Evolutionary conservation across 2,797 vertebrate species (phyloP).

Genomic region (Acestrorhynchus altus): DNA sequence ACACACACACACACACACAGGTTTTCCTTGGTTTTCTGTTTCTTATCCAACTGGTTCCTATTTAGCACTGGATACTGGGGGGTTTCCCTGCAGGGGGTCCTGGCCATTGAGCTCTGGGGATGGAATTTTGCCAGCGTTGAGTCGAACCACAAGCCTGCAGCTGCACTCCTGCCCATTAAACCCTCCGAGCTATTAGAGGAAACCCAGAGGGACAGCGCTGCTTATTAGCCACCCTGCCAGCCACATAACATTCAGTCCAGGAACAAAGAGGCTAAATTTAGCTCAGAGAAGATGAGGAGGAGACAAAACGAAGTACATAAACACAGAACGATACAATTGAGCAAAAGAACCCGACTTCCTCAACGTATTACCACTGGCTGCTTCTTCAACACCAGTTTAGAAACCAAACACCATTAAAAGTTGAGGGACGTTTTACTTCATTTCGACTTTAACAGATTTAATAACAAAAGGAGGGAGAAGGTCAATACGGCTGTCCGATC

Average conservation of each 20-base stretch:
- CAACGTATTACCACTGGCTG: neutral
- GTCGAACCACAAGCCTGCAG: constrained; percentile 61
- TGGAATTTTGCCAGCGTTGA: constrained; percentile 64
- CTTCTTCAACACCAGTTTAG: neutral
- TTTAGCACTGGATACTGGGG: neutral
- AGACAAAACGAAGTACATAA: constrained; percentile 8
- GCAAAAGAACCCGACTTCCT: constrained; percentile 34
- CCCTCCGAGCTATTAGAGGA: constrained; percentile 64
- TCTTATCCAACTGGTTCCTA: neutral
- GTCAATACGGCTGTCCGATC: too few species aligned
- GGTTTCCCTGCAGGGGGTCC: neutral
- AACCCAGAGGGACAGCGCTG: constrained; percentile 59
- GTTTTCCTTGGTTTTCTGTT: too few species aligned
- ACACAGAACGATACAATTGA: constrained; percentile 9
- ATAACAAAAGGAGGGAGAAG: neutral
- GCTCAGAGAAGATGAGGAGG: constrained; percentile 27
- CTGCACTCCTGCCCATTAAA: constrained; percentile 73
- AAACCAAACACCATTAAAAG: neutral
- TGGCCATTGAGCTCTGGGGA: constrained; percentile 49
- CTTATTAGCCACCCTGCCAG: constrained; percentile 65
- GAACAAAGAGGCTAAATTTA: constrained; percentile 61
- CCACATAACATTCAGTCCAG: constrained; percentile 54
- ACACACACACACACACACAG: too few species aligned
- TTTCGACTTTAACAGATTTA: neutral
- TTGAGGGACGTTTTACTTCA: neutral